A percentile compares a stretch with the other conserved stretches of the same genome.
Conservation (phyloP, 2,888 invertebrate genomes). For the Drosophila stalkeri region DNA sequence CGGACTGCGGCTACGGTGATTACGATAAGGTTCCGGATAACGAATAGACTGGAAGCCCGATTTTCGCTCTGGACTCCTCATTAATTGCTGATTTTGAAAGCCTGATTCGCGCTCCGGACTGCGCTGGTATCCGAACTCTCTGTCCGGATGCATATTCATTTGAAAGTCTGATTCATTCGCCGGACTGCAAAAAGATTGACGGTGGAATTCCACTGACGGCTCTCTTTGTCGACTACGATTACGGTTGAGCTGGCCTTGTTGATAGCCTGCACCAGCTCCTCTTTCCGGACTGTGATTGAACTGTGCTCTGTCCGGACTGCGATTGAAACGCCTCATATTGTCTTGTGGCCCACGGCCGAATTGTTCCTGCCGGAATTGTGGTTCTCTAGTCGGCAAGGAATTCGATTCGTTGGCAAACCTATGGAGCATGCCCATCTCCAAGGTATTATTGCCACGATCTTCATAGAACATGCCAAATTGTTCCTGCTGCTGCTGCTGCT, state of each 20-base stretch:
- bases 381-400: neutral
- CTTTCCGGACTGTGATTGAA: neutral
- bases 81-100: neutral
- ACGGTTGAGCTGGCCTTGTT: neutral
- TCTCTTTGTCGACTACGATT: neutral
- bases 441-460: neutral
- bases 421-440: neutral
- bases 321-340: slow-evolving; percentile 1
- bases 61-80: neutral
- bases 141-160: neutral
- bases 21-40: neutral
- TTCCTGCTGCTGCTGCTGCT: neutral
- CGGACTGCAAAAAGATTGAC: neutral
- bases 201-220: neutral
- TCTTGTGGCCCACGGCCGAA: neutral
- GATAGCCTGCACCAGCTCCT: neutral
- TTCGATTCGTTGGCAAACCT: neutral
- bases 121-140: neutral
- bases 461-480: slow-evolving; percentile 6
- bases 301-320: neutral
- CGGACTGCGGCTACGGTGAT: slow-evolving; percentile 6
- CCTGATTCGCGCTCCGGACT: neutral
- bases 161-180: neutral
- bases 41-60: no score
- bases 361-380: slow-evolving; percentile 1